These are phyloP conservation scores for Paralichthys olivaceus DNA, from an alignment of 2,113 vertebrate species.

Conservation along the genomic window DNA sequence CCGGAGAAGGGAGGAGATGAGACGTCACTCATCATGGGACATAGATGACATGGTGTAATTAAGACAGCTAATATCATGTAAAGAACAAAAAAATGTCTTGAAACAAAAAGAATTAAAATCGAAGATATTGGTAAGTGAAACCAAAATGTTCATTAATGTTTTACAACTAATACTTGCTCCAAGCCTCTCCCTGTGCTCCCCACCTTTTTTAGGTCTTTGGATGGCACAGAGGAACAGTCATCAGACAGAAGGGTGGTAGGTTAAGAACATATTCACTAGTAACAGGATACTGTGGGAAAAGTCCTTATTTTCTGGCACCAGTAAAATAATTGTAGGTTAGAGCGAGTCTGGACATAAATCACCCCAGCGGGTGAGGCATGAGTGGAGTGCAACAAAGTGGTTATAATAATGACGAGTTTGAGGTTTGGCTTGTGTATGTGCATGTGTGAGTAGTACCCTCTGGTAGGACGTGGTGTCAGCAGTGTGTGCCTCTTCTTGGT, in stretches of 20 bases:
- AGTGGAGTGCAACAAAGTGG: conserved; percentile 23
- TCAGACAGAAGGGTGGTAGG: not conserved
- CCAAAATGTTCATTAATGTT: conserved; percentile 3
- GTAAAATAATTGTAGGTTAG: conserved; percentile 49
- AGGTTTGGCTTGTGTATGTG: conserved; percentile 21
- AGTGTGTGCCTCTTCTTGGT: conserved; percentile 88
- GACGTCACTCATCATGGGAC: no score
- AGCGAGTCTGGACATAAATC: conserved; percentile 45
- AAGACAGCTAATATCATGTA: not conserved
- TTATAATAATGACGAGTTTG: conserved; percentile 47
- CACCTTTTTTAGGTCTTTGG: not conserved
- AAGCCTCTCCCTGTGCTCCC: not conserved
- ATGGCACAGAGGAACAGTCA: conserved; percentile 10
- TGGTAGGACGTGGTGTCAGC: conserved; percentile 88
- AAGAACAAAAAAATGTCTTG: not conserved
- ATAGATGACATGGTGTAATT: no score
- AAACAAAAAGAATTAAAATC: not conserved
- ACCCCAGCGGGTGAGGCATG: conserved; percentile 26
- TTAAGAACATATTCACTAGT: conserved; percentile 34
- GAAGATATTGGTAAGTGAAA: not conserved
- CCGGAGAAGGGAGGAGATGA: no score
- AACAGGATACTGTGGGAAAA: conserved; percentile 41
- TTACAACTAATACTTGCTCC: not conserved
- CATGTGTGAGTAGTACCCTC: conserved; percentile 79
- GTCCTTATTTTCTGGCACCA: conserved; percentile 26